phyloP scores from a whole-genome alignment of 2,113 vertebrate species.

The Pungitius pungitius region DNA sequence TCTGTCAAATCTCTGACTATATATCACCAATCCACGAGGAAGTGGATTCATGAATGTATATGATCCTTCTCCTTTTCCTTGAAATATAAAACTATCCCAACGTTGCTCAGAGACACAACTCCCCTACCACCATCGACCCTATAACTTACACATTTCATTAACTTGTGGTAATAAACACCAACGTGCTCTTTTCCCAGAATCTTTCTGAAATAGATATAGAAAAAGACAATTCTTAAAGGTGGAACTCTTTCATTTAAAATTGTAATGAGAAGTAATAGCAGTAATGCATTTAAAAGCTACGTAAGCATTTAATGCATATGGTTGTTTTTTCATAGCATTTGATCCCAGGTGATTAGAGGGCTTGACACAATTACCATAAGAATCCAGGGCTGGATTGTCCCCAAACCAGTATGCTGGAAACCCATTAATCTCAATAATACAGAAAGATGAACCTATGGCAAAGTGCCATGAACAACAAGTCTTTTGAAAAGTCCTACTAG shows the following conservation, averaged over 20 bases:
- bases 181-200: background rate
- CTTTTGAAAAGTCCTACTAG: slow-evolving; percentile 52
- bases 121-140: background rate
- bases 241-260: background rate
- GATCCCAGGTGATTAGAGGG: background rate
- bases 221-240: background rate
- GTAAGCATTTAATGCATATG: background rate
- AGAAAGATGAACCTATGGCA: slow-evolving; percentile 25
- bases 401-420: slow-evolving; percentile 21
- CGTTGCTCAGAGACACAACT: background rate
- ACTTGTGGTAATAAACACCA: background rate
- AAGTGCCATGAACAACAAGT: slow-evolving; percentile 27
- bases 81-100: background rate
- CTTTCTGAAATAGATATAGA: background rate
- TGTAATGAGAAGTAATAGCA: background rate
- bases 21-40: background rate
- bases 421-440: slow-evolving; percentile 32
- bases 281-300: background rate
- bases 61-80: background rate
- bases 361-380: too few relatives aligned
- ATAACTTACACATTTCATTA: background rate
- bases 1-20: too few relatives aligned
- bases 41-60: background rate
- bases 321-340: background rate
- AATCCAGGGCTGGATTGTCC: too few relatives aligned